A percentile compares a stretch with the other conserved stretches of the same genome.
phyloP scores from a whole-genome alignment of 2,113 vertebrate species.

The Vimba vimba region DNA sequence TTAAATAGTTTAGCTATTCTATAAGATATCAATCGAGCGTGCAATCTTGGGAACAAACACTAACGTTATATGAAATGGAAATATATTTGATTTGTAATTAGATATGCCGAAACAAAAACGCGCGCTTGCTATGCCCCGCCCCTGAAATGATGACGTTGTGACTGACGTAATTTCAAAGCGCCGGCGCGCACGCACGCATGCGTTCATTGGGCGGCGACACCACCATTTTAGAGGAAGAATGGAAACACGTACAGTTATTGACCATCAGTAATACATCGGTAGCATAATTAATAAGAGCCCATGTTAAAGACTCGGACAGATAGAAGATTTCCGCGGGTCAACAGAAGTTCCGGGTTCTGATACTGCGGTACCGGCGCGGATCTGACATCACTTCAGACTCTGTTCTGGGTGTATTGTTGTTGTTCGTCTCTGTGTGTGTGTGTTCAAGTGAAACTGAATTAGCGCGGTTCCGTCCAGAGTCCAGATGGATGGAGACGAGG shows the following conservation, averaged over 20 bases:
- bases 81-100: no score
- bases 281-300: neutral
- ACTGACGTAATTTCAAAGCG: slow-evolving; percentile 17
- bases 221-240: slow-evolving; percentile 43
- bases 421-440: neutral
- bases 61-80: no score
- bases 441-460: neutral
- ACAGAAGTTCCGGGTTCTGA: neutral
- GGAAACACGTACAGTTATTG: neutral
- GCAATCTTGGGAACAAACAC: no score
- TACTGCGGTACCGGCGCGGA: neutral
- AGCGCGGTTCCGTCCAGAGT: slow-evolving; percentile 9
- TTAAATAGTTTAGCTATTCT: no score
- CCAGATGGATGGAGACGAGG: slow-evolving; percentile 76
- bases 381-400: neutral
- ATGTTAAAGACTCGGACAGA: neutral
- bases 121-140: neutral
- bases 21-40: no score
- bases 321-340: neutral
- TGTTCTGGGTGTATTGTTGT: neutral
- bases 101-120: neutral
- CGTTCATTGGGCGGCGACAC: neutral
- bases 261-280: neutral
- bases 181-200: neutral
- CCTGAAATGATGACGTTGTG: neutral